These are phyloP conservation scores for Cinclus cinclus DNA, from an alignment of 2,113 vertebrate species.

Conservation along the genomic window DNA sequence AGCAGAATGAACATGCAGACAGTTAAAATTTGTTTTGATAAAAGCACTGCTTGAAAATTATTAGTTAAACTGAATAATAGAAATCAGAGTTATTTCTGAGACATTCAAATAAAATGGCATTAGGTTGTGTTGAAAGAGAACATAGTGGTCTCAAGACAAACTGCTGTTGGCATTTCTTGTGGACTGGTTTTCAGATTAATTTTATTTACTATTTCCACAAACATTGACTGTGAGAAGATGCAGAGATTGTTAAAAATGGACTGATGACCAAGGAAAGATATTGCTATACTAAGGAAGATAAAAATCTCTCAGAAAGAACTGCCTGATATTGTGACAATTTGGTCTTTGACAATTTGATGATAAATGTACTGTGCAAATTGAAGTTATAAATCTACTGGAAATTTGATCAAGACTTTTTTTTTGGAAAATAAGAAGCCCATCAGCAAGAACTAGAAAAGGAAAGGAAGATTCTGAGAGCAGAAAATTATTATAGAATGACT, in stretches of 20 bases:
- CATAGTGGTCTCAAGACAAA: neutral
- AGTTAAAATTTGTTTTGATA: neutral
- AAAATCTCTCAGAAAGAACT: neutral
- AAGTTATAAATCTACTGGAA: neutral
- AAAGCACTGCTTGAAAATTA: neutral
- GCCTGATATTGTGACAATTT: neutral
- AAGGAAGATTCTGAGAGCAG: neutral
- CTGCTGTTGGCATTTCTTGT: neutral
- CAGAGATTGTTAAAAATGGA: neutral
- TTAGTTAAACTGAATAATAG: conserved; percentile 2
- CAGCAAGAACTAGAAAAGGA: neutral
- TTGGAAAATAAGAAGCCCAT: neutral
- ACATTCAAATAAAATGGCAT: neutral
- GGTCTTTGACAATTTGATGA: neutral
- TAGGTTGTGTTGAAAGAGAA: neutral
- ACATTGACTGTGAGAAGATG: neutral
- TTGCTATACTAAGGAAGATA: neutral
- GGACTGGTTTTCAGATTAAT: neutral
- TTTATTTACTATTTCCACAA: neutral
- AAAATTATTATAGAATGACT: neutral
- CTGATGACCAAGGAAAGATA: neutral
- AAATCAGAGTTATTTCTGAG: neutral
- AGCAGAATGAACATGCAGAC: neutral
- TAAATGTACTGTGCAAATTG: neutral
- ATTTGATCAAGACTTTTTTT: neutral